These are phyloP conservation scores for Chlorodrepanis virens DNA, from an alignment of 2,113 vertebrate genomes.

Conservation along the genomic window DNA sequence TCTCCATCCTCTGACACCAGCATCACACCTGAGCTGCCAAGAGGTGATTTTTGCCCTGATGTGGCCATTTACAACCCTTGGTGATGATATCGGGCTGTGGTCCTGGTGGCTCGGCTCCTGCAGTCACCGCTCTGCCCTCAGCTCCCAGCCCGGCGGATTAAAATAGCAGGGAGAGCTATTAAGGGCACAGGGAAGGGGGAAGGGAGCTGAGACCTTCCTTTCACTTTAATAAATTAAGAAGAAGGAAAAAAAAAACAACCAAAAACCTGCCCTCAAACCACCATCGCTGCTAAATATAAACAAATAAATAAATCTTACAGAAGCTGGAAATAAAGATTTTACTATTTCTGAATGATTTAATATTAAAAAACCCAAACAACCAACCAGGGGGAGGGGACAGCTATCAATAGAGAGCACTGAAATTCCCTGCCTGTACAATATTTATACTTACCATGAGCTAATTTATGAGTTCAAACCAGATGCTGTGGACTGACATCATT, in stretches of 20 bases:
- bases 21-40: not conserved
- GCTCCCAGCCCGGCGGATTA: slow-evolving; percentile 64
- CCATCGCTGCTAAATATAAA: not conserved
- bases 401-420: not conserved
- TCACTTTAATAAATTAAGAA: not conserved
- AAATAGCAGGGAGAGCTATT: slow-evolving; percentile 77
- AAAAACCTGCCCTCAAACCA: not conserved
- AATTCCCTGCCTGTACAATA: not conserved
- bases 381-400: not conserved
- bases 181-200: slow-evolving; percentile 62
- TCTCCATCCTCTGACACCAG: not conserved
- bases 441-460: not conserved
- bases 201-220: slow-evolving; percentile 65
- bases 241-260: not conserved
- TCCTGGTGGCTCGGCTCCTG: slow-evolving; percentile 48
- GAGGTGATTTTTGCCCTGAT: not conserved
- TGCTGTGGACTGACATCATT: not conserved
- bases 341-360: slow-evolving; percentile 52
- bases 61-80: not conserved
- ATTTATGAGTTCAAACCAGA: not conserved
- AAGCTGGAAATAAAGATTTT: slow-evolving; percentile 69
- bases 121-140: slow-evolving; percentile 62
- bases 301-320: not conserved
- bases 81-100: not conserved
- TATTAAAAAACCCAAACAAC: not conserved